phyloP scores from a whole-genome alignment of 1,140 invertebrate genomes.

The Paraescarpia echinospica region DNA sequence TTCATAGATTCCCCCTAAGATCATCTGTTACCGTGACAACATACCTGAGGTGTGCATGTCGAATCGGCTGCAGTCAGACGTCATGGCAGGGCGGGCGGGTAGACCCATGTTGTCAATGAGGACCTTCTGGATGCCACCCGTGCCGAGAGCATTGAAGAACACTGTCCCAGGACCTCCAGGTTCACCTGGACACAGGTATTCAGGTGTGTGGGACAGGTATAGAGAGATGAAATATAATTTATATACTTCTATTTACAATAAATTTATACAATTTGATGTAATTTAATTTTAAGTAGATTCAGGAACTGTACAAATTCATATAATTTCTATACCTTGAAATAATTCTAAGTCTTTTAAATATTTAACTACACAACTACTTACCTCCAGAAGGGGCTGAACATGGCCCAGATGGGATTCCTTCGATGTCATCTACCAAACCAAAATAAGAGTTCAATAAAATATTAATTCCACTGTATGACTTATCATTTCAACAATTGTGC shows the following conservation, averaged over 20 bases:
- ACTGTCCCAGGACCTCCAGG: conserved; percentile 21
- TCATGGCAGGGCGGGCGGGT: background rate
- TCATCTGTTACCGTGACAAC: background rate
- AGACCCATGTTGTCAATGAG: conserved; percentile 19
- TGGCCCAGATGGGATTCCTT: background rate
- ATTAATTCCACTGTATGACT: background rate
- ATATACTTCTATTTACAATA: too few relatives aligned
- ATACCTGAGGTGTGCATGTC: background rate
- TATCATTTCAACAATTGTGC: background rate
- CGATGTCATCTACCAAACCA: background rate
- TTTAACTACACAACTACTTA: background rate
- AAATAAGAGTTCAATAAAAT: background rate
- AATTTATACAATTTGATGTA: too few relatives aligned
- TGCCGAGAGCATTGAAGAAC: background rate
- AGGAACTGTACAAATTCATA: too few relatives aligned
- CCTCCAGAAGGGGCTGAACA: background rate
- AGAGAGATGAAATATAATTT: too few relatives aligned
- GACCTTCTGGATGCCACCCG: background rate
- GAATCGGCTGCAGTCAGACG: background rate
- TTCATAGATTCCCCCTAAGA: too few relatives aligned
- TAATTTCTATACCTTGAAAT: too few relatives aligned
- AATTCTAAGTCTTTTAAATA: background rate
- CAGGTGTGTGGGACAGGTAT: background rate
- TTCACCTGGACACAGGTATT: conserved; percentile 14
- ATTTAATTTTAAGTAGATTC: too few relatives aligned